These are phyloP conservation scores for Eupsittula cactorum DNA, from an alignment of 2,113 vertebrate species.

Conservation along the genomic window DNA sequence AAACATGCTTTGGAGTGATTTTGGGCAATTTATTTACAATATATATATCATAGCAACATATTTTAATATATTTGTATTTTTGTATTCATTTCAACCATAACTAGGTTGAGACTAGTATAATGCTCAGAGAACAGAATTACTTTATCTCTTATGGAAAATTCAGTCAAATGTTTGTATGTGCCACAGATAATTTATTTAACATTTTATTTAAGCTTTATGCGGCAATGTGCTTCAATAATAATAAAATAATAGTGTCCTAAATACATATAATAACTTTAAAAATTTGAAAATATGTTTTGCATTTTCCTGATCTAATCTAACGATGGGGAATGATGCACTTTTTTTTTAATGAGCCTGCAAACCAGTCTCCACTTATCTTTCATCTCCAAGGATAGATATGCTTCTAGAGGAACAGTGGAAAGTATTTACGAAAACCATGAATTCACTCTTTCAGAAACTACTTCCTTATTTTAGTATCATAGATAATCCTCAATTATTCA, in stretches of 20 bases:
- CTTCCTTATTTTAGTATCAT: not conserved
- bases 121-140: not conserved
- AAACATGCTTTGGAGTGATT: not conserved
- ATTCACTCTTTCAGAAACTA: not conserved
- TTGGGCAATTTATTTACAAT: conserved; percentile 37
- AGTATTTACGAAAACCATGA: not conserved
- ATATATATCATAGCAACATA: not conserved
- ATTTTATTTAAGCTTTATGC: not conserved
- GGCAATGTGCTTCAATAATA: not conserved
- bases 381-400: not conserved
- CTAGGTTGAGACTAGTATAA: not conserved
- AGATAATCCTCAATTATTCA: not conserved
- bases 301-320: not conserved
- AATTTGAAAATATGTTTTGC: not conserved
- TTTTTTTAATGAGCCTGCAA: not conserved
- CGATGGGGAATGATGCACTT: not conserved
- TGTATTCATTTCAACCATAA: not conserved
- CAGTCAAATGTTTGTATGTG: not conserved
- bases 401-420: not conserved
- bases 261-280: not conserved
- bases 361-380: not conserved
- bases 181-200: not conserved
- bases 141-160: not conserved
- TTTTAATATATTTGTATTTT: conserved; percentile 15
- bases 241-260: not conserved